Conservation (phyloP, 2,113 vertebrate species). For the Tachycineta bicolor region DNA sequence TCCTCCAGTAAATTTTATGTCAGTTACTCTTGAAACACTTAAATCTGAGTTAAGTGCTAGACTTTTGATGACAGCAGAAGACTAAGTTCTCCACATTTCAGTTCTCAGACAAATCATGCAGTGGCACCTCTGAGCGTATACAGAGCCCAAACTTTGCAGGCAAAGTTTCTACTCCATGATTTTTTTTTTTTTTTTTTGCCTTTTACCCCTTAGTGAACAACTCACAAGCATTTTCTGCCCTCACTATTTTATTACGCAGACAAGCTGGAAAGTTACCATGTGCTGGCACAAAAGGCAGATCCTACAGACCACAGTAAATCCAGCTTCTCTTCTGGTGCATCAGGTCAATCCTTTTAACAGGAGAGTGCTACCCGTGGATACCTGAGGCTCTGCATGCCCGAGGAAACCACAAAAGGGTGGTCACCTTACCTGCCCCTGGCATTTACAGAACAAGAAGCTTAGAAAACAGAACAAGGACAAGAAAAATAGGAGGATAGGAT, state of each 20-base stretch:
- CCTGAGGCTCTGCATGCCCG: background rate
- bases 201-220: background rate
- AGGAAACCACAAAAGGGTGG: background rate
- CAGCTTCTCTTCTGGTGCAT: background rate
- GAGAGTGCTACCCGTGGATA: accelerated
- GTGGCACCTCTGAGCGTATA: background rate
- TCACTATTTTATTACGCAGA: background rate
- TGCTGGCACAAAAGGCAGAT: background rate
- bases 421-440: background rate
- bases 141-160: background rate
- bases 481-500: background rate
- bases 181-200: background rate
- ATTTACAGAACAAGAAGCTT: background rate
- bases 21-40: background rate
- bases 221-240: background rate
- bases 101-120: background rate
- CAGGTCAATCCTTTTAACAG: background rate
- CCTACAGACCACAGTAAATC: background rate
- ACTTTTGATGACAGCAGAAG: background rate
- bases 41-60: background rate
- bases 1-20: background rate
- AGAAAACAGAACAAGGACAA: background rate
- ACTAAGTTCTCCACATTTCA: background rate
- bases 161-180: background rate
- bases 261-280: background rate